phyloP scores from a whole-genome alignment of 2,888 invertebrate genomes.

The Balanococcus diminutus region DNA sequence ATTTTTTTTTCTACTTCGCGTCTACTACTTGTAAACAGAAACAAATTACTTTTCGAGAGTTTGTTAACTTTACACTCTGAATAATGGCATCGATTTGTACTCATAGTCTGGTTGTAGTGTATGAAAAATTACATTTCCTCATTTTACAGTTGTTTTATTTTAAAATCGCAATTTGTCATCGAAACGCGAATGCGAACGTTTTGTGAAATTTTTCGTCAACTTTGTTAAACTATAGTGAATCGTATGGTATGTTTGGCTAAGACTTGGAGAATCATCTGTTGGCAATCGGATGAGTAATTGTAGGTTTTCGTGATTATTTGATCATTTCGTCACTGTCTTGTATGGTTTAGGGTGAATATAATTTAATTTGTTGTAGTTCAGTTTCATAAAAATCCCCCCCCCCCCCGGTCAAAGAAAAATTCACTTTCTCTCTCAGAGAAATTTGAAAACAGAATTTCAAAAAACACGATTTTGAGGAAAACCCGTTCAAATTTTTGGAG shows the following conservation, averaged over 20 bases:
- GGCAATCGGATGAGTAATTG: not conserved
- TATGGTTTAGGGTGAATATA: too few relatives aligned
- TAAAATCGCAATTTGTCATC: not conserved
- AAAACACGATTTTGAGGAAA: too few relatives aligned
- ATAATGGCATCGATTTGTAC: slow-evolving; percentile 14
- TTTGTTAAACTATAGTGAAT: not conserved
- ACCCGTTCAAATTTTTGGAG: too few relatives aligned
- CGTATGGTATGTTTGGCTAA: too few relatives aligned
- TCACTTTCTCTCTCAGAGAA: too few relatives aligned
- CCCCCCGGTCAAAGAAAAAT: too few relatives aligned
- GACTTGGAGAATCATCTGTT: not conserved
- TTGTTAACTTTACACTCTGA: not conserved
- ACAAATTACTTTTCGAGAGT: slow-evolving; percentile 28
- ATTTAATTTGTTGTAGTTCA: too few relatives aligned
- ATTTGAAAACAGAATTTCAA: too few relatives aligned
- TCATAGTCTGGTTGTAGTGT: not conserved
- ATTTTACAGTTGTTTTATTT: slow-evolving; percentile 13
- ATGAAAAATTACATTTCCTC: slow-evolving; percentile 18
- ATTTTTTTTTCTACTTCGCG: slow-evolving; percentile 11
- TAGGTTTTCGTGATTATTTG: not conserved
- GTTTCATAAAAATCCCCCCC: too few relatives aligned
- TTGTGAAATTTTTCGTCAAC: not conserved
- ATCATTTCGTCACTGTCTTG: too few relatives aligned
- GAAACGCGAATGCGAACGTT: not conserved
- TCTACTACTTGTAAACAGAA: slow-evolving; percentile 28